phyloP scores from a whole-genome alignment of 2,797 vertebrate genomes.

The Notolepis coatsorum region DNA sequence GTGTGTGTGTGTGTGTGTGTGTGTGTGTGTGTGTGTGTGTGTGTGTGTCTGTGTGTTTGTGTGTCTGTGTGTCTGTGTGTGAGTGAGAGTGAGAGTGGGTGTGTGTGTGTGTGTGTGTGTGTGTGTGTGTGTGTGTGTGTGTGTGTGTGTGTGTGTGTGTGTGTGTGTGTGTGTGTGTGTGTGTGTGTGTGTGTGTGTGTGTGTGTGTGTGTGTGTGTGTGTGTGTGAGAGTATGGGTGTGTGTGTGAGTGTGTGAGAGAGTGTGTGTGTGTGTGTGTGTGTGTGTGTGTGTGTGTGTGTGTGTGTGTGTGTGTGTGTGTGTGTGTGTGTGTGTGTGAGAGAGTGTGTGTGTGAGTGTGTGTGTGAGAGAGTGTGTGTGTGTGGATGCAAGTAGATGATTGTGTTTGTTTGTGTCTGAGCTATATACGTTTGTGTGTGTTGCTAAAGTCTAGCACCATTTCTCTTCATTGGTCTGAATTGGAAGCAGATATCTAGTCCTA shows the following conservation, averaged over 20 bases:
- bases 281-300: neutral
- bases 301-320: too few relatives aligned
- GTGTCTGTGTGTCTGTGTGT: neutral
- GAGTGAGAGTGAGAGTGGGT: neutral
- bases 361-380: slow-evolving; percentile 29
- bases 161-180: slow-evolving; percentile 26
- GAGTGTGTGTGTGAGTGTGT: neutral
- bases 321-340: too few relatives aligned
- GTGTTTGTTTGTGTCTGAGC: too few relatives aligned
- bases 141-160: slow-evolving; percentile 22
- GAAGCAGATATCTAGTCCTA: too few relatives aligned
- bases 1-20: slow-evolving; percentile 1
- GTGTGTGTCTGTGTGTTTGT: neutral
- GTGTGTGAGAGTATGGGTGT: neutral
- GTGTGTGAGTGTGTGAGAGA: too few relatives aligned
- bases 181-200: slow-evolving; percentile 20
- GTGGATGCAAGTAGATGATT: too few relatives aligned
- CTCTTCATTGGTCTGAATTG: too few relatives aligned
- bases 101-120: slow-evolving; percentile 20
- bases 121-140: slow-evolving; percentile 4
- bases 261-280: neutral
- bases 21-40: slow-evolving; percentile 9
- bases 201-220: slow-evolving; percentile 1
- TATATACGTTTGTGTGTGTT: too few relatives aligned
- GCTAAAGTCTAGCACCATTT: too few relatives aligned